A percentile compares a stretch with the other conserved stretches of the same genome.
Conservation (phyloP, 1,140 invertebrate species). For the Acromyrmex heyeri region DNA sequence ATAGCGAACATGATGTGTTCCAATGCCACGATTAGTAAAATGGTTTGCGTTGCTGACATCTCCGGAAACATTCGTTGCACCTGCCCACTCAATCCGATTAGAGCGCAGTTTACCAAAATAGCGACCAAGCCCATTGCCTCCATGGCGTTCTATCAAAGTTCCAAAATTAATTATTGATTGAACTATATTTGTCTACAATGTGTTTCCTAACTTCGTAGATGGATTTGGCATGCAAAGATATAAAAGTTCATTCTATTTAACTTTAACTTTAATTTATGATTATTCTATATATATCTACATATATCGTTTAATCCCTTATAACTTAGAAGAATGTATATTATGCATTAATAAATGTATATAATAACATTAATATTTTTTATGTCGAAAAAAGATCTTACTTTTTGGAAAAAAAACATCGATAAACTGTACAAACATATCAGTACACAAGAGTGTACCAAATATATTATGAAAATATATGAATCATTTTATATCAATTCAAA, state of each 20-base stretch:
- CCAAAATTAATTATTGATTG: neutral
- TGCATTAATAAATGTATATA: too few species aligned
- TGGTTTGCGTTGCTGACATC: conserved; percentile 94
- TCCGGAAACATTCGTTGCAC: conserved; percentile 95
- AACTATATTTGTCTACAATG: neutral
- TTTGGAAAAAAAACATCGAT: too few species aligned
- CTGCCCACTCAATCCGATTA: conserved; percentile 97
- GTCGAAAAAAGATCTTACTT: too few species aligned
- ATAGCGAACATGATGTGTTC: conserved; percentile 96
- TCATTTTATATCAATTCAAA: too few species aligned
- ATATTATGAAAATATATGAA: too few species aligned
- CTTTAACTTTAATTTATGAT: neutral
- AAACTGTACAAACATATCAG: too few species aligned
- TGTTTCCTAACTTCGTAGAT: neutral
- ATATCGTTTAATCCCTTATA: too few species aligned
- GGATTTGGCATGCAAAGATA: neutral
- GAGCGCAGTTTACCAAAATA: conserved; percentile 97
- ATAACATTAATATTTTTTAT: too few species aligned
- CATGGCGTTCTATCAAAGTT: conserved; percentile 92
- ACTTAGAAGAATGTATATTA: too few species aligned
- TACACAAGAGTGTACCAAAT: too few species aligned
- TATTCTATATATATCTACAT: neutral
- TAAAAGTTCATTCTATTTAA: neutral
- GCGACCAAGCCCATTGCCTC: conserved; percentile 97
- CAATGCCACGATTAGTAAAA: conserved; percentile 94